Base-by-base conservation (phyloP, 2,888 invertebrate genomes). In the Drosophila hamatofila region DNA sequence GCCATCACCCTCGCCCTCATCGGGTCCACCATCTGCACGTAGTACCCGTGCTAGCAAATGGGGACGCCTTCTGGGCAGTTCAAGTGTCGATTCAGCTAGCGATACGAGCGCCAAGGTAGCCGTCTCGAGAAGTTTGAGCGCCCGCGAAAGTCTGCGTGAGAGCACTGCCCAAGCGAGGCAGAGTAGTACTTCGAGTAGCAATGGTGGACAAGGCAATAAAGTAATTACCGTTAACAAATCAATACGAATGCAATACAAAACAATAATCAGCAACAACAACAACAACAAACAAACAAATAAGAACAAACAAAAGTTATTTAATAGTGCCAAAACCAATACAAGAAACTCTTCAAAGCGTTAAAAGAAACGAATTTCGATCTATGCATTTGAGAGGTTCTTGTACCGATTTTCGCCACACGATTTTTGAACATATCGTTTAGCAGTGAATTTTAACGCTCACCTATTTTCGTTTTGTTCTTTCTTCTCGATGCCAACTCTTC, bases 1-100 rank as follows among this genome's bases (percentile, higher is more conserved):
- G 78, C 92, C 93, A 84, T 93, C 92, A 87, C 93, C 92, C 80
- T 93, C 92, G 84, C 93, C 92, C 80, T 93, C 93, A 83, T 93
- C 92, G 76, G 92, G 94, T 89, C 94, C 94, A 83, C 93, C 93
- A 81, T 94, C 94, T 86, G 94, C 94, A 68, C 93, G 94, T 87
- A 92, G 94, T 80, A 94, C 92, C 83, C 91, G 93, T 93, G 92
- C 93, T 87, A 95, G 96, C 93, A 97, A 97, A 94, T 97, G 97
- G 97, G 97, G 97, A 63, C 95, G 97, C 74, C 94, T 97, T 89
- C 94, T 97, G 92, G 96, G 97, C 90, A 96, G 95, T 89, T 96
- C 96, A 80, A 96, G 96, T 93, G 93, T 96, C 87, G 96, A 96
- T 93, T 96, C 96, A 72, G 94, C 94, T 87, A 95, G 95, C 88